phyloP scores from a whole-genome alignment of 1,140 invertebrate genomes.

The Zelostemma sp. region DNA sequence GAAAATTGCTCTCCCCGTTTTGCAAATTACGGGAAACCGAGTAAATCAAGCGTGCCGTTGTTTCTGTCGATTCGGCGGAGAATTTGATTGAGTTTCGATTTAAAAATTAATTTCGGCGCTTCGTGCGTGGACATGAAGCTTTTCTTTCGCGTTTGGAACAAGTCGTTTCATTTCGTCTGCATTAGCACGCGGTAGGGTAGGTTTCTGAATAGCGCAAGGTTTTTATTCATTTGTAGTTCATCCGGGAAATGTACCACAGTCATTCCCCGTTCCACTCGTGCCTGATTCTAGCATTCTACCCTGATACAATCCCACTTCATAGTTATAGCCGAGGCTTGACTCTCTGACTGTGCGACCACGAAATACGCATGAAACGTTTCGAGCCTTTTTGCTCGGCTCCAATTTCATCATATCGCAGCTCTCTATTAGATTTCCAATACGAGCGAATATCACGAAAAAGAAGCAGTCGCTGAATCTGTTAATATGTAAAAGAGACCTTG shows the following conservation, averaged over 20 bases:
- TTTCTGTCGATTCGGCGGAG: too few species aligned
- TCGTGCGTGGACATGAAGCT: too few species aligned
- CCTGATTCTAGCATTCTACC: constrained; percentile 25
- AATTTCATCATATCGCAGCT: constrained; percentile 37
- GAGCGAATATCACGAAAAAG: constrained; percentile 25
- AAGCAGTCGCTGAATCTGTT: constrained; percentile 20
- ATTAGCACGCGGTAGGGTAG: constrained; percentile 31
- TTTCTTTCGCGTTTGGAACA: constrained; percentile 1
- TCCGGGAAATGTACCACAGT: constrained; percentile 46
- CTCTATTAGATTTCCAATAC: constrained; percentile 37
- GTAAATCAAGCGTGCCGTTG: too few species aligned
- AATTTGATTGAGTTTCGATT: too few species aligned
- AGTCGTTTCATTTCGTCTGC: constrained; percentile 23
- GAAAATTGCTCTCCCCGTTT: too few species aligned
- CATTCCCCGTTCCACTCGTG: constrained; percentile 25
- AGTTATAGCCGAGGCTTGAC: constrained; percentile 20
- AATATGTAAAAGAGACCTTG: constrained; percentile 4
- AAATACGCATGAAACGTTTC: constrained; percentile 31
- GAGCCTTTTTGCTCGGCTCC: constrained; percentile 32
- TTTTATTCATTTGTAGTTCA: constrained; percentile 50
- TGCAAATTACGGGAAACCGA: too few species aligned
- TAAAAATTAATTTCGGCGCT: too few species aligned
- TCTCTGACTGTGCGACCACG: constrained; percentile 35
- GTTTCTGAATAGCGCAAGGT: constrained; percentile 25
- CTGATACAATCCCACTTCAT: constrained; percentile 26